Evolutionary conservation across 2,797 vertebrate genomes (phyloP).

Genomic region (Poeciliopsis infans): DNA sequence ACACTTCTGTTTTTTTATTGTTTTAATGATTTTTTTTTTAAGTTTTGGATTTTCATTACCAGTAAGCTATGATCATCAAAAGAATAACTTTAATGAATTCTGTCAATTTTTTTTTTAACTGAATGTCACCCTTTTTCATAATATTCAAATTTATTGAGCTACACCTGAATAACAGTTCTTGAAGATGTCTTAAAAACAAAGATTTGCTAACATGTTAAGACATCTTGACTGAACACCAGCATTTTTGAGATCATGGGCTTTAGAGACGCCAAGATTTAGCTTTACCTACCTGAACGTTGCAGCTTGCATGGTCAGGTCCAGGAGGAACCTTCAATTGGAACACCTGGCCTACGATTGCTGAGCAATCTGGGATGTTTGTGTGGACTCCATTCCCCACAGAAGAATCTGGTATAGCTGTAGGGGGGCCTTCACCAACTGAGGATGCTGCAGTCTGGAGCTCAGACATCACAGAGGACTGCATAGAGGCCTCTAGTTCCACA

Average conservation of each 20-base stretch:
- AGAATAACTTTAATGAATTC: neutral
- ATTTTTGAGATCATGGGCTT: neutral
- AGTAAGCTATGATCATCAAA: neutral
- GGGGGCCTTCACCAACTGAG: slow-evolving; percentile 69
- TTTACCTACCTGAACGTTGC: slow-evolving; percentile 69
- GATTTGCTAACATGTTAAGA: neutral
- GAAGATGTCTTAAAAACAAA: neutral
- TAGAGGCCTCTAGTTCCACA: slow-evolving; percentile 93
- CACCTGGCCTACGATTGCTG: slow-evolving; percentile 89
- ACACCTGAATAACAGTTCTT: neutral
- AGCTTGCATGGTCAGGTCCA: slow-evolving; percentile 63
- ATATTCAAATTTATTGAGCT: neutral
- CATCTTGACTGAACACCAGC: neutral
- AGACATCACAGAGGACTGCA: slow-evolving; percentile 90
- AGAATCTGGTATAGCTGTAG: slow-evolving; percentile 58
- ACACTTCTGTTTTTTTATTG: neutral
- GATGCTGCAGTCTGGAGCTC: slow-evolving; percentile 82
- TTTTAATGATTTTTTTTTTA: neutral
- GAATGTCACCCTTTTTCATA: neutral
- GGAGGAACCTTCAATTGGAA: slow-evolving; percentile 88
- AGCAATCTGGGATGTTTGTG: slow-evolving; percentile 89
- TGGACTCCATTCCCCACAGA: slow-evolving; percentile 61
- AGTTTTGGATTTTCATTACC: neutral
- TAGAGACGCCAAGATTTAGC: neutral
- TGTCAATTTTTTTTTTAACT: neutral